Evolutionary conservation across 2,888 invertebrate species (phyloP).

Genomic region (Copidosoma aretas): DNA sequence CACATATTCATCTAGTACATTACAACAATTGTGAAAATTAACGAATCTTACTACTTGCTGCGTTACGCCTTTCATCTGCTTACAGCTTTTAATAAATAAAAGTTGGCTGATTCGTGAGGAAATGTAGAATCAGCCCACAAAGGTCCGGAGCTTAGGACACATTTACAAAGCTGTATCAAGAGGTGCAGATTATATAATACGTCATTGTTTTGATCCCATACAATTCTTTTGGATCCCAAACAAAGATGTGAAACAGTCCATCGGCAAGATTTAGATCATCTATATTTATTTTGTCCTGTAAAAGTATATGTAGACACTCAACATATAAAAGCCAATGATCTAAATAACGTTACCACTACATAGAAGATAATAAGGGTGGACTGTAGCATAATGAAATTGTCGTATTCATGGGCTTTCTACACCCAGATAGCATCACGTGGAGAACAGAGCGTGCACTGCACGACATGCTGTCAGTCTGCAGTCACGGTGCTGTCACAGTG

Average conservation of each 20-base stretch:
- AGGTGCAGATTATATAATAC: slow-evolving; percentile 5
- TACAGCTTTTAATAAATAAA: neutral
- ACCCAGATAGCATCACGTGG: too few species aligned
- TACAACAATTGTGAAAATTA: neutral
- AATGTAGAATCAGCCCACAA: neutral
- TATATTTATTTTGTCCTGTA: slow-evolving; percentile 6
- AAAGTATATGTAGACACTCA: slow-evolving; percentile 24
- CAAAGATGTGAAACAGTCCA: slow-evolving; percentile 23
- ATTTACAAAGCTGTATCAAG: neutral
- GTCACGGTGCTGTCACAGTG: too few species aligned
- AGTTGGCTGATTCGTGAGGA: neutral
- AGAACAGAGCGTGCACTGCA: too few species aligned
- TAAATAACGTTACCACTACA: neutral
- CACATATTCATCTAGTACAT: too few species aligned
- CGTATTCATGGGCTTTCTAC: too few species aligned
- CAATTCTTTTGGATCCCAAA: slow-evolving; percentile 8
- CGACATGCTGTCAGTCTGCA: too few species aligned
- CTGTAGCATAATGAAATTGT: slow-evolving; percentile 22
- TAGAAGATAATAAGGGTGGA: neutral
- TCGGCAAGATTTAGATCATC: slow-evolving; percentile 22
- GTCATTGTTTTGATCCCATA: neutral
- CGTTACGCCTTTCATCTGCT: neutral
- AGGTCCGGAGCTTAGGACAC: neutral
- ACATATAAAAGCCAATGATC: slow-evolving; percentile 26
- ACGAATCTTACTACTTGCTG: neutral